Evolutionary conservation across 1,140 invertebrate genomes (phyloP), one percentile per base, ranked within the genome.

Genomic region (Lepidostoma basale): DNA sequence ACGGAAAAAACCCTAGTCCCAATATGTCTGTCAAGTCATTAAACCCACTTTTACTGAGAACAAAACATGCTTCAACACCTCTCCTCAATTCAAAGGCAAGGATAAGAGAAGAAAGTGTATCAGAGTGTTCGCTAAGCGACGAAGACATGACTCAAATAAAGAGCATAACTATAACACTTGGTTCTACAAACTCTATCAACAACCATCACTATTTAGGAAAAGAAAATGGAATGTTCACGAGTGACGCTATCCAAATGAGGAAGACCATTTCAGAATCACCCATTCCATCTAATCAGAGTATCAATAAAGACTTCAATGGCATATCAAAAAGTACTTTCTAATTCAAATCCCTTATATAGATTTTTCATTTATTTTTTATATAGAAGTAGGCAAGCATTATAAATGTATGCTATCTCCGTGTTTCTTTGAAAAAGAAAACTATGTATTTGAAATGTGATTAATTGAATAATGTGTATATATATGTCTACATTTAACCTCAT

Each of bases 81-180:
- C 18, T 59, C 10, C 60, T 70, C 12, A 25, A 74, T 49, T 30
- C 67, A 9, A 73, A 63, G 65, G 66, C 70, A 12, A 64, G 70
- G 33, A 75, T 75, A 49, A 68, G 73, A 64, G 74, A 75, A 68
- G 74, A 75, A 39, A 74, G 70, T 56, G 45, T 74, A 25, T 75
- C 74, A 3, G 74, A 75, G 52, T 74, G 73, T 54, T 75, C 74
- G 9, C 54, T 75, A 12, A 75, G 74, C 58, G 74, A 75, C 44
- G 72, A 73, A 65, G 72, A 73, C 16, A 67, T 70, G 65, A 73
- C 72, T 9, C 72, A 73, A 26, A 70, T 73, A 18, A 73, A 71
- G 60, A 73, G 68, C 39, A 73, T 71, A 42, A 70, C 69, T 12
- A 71, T 73, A 49, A 71, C 65, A 9, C 63, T 73, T 33, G 68